Percentiles rank a stretch among this genome's conserved stretches.
These are phyloP conservation scores for Rotaria macrura DNA, from an alignment of 2,888 invertebrate genomes.

Conservation along the genomic window DNA sequence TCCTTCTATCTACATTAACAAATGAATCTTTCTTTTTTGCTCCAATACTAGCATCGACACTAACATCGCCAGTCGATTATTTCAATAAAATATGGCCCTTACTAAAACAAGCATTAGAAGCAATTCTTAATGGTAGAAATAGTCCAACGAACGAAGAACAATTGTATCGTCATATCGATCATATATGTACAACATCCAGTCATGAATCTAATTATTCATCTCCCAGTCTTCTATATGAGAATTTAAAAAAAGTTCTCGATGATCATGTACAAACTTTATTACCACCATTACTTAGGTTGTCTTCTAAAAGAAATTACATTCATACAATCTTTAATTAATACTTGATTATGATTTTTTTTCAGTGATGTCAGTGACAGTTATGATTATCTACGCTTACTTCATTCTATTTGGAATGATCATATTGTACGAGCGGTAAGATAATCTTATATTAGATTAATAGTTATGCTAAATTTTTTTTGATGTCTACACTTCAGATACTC, in stretches of 20 bases:
- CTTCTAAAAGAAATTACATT: not conserved
- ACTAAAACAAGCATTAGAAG: conserved; percentile 79
- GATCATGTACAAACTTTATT: conserved; percentile 14
- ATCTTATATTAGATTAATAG: not conserved
- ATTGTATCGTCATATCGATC: conserved; percentile 44
- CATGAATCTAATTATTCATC: not conserved
- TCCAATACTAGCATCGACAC: not conserved
- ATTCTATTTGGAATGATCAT: conserved; percentile 86
- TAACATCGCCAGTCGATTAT: not conserved
- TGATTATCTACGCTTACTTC: conserved; percentile 82
- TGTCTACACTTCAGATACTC: conserved; percentile 69
- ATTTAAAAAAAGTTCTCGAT: not conserved
- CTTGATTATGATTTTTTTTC: not conserved
- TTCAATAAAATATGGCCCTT: conserved; percentile 63
- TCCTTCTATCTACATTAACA: too few relatives aligned
- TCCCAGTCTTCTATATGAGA: not conserved
- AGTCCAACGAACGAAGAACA: conserved; percentile 76
- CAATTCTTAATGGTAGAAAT: conserved; percentile 82
- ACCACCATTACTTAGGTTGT: not conserved
- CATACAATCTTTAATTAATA: not conserved
- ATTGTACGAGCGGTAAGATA: conserved; percentile 75
- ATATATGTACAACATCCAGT: not conserved
- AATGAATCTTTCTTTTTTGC: too few relatives aligned
- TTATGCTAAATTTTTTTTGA: not conserved
- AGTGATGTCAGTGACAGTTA: conserved; percentile 77